Base-by-base conservation (phyloP, 2,797 vertebrate genomes). In the Sciurus vulgaris region DNA sequence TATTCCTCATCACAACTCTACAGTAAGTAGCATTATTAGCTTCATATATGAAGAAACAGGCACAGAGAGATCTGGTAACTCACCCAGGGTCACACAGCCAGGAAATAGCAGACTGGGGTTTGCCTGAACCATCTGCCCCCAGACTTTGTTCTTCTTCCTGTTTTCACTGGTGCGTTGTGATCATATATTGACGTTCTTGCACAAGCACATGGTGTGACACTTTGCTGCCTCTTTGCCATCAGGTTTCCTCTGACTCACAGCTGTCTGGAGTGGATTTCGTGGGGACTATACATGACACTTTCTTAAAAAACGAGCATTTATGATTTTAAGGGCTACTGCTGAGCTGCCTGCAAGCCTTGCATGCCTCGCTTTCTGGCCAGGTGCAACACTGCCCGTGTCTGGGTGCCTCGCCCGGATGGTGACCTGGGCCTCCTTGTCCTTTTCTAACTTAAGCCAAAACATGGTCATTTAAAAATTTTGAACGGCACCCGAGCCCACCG, bases 351-450 rank as follows among this genome's bases (percentile, higher is more conserved):
- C 14, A 33, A 17, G 5, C 54, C 54, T 56, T 11, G 35, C 4
- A 9, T 3, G 5, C 15, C 26, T 49, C 1, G 1, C 5, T 28
- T 2, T 47, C 17, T 44, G 0, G 17, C 0, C 6, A n/a, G 56
- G 3, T 15, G 38, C 0, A 2, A 26, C 12, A 3, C 6, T 0
- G 5, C 3, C 41, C 4, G 0, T 30, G 30, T 56, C 28, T 26
- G 38, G 9, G n/a, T 12, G 15, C 22, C 33, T 86, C 30, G 49
- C 9, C 56, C 65, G 35, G 14, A 30, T 5, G 1, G 35, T 30
- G 69, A 51, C 38, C 1, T 47, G 35, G 54, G 49, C 77, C 11
- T 47, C 73, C 54, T 59, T 38, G 73, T 13, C 33, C 30, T 54
- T 35, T n/a, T 54, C 70, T 81, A 87, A 90, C 22, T 54, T 44